Evolutionary conservation across 2,797 vertebrate species (phyloP), one percentile per base, ranked within the genome.

Genomic region (Leucoraja ocellata): DNA sequence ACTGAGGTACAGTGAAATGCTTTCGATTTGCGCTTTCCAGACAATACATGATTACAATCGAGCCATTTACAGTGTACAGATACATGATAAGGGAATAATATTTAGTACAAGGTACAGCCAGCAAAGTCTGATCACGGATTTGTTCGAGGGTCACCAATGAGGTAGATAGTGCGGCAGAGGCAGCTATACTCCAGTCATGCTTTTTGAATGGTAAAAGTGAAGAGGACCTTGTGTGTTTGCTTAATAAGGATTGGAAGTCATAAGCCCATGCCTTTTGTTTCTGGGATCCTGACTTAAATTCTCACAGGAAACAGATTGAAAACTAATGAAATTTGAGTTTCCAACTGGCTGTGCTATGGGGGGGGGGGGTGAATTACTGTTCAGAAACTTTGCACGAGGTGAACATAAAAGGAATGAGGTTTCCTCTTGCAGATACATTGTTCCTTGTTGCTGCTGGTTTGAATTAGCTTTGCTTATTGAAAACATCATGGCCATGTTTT

Each of bases 231-330:
- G 68, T 73, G 68, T 73, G 32, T 36, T 25, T 32, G 46, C 0
- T 10, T 73, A 73, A 46, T 91, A 16, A 46, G 90, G 90, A 91
- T 91, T 74, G 68, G 39, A 68, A 91, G 90, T n/a, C 84, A 36
- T 88, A 68, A 18, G 32, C 84, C 61, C 61, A 63, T 68, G n/a
- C 65, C 28, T 88, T 63, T 88, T 63, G 63, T 88, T 68, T 65
- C 84, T 88, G 63, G 84, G 84, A 23, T 74, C 25, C 68, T 23
- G 54, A 68, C 39, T 46, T 74, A 18, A 73, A 91, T 91, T 68
- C 90, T 91, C 90, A 91, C 90, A 91, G 90, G 90, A 91, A 91
- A 68, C 90, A 73, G n/a, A 91, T 91, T 91, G 90, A 54, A 91
- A 91, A 91, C 36, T 73, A 91, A 91, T 46, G 68, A 91, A 73